phyloP scores from a whole-genome alignment of 2,113 vertebrate species.

The Scophthalmus maximus region DNA sequence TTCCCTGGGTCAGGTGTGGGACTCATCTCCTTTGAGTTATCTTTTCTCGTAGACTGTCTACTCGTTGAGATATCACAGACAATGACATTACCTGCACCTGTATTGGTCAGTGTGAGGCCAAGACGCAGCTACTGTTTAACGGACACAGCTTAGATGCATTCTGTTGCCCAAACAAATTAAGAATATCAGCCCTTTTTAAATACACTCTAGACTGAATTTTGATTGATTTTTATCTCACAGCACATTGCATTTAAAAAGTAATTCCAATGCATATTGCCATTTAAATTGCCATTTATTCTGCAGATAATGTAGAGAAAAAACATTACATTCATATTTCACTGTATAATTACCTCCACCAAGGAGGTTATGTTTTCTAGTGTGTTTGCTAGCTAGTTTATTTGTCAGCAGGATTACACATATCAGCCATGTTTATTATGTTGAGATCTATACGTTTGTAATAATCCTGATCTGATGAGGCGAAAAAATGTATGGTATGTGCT shows the following conservation, averaged over 20 bases:
- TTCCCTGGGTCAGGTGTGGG: conserved; percentile 41
- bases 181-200: too few species aligned
- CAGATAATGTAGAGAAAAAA: background rate
- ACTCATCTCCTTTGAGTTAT: conserved; percentile 66
- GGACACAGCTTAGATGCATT: background rate
- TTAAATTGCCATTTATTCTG: background rate
- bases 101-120: conserved; percentile 32
- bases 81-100: conserved; percentile 53
- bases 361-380: background rate
- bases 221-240: background rate
- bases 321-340: background rate
- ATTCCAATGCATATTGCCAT: background rate
- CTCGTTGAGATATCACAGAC: conserved; percentile 49
- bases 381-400: background rate
- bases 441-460: background rate
- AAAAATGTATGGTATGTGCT: background rate
- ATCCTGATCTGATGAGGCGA: background rate
- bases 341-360: background rate
- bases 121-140: conserved; percentile 3
- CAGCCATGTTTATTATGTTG: background rate
- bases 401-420: background rate
- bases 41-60: conserved; percentile 41
- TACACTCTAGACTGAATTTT: background rate
- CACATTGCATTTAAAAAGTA: background rate
- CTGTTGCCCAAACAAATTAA: background rate